Evolutionary conservation across 2,888 invertebrate species (phyloP), one percentile per base, ranked within the genome.

Genomic region (Caenorhabditis plicata): DNA sequence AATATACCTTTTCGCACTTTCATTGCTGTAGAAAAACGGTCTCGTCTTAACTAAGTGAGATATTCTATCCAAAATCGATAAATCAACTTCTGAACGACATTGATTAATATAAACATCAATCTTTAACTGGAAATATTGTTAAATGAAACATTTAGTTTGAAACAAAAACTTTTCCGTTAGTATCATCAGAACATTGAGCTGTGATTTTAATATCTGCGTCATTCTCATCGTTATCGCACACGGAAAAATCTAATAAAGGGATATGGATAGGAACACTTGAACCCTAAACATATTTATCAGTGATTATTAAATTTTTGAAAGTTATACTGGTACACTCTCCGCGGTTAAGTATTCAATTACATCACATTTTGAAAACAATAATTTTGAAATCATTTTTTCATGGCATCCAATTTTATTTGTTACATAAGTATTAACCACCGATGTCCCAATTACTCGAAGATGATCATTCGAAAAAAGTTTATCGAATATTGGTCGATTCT

Each of bases 51-150:
- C 42, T 2, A 72, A 46, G 32, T 61, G 40, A 0, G 68, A 46
- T 8, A 72, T 62, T 7, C 77, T 66, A 26, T 77, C 77, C 15
- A 74, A 51, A 3, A 77, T 65, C 7, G 73, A 73, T 35, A 71
- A 58, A 46, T 77, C 77, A n/a, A 78, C 22, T 43, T 77, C 74
- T 4, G 71, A 45, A n/a, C 40, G 45, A 40, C 71, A 72, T 13
- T 58, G 45, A 11, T 64, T 63, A 3, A 72, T 49, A 17, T 51
- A 53, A 20, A 69, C 22, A 1, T 61, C 54, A 2, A 58, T 39
- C 5, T 56, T 53, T 0, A 54, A n/a, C n/a, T n/a, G n/a, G n/a
- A n/a, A n/a, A n/a, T n/a, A n/a, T n/a, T n/a, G n/a, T n/a, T n/a
- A n/a, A n/a, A n/a, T n/a, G n/a, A n/a, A n/a, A n/a, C n/a, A n/a